phyloP scores from a whole-genome alignment of 2,113 vertebrate species.

The Morphnarchus princeps region DNA sequence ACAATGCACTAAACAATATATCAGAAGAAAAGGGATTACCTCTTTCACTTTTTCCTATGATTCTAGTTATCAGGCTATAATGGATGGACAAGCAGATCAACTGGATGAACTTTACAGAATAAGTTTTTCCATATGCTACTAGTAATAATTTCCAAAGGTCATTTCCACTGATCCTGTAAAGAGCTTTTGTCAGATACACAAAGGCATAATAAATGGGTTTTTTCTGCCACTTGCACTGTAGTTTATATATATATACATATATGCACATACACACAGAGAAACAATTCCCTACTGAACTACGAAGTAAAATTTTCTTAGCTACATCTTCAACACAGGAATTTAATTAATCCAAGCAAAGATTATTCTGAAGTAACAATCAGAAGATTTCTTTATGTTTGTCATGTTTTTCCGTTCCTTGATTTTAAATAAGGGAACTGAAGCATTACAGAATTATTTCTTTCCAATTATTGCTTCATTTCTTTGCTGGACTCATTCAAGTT shows the following conservation, averaged over 20 bases:
- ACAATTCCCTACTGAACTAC: background rate
- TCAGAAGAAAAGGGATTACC: accelerated
- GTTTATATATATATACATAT: background rate
- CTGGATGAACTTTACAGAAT: background rate
- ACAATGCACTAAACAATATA: background rate
- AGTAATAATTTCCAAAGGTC: background rate
- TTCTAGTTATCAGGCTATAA: background rate
- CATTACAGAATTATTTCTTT: background rate
- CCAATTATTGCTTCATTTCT: background rate
- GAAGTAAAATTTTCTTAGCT: background rate
- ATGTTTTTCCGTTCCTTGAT: background rate
- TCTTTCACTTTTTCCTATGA: background rate
- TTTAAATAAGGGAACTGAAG: background rate
- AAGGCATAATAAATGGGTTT: accelerated
- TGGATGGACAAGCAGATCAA: background rate
- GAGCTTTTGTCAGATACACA: background rate
- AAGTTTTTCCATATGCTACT: background rate
- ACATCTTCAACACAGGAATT: background rate
- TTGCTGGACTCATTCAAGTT: background rate
- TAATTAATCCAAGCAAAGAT: background rate
- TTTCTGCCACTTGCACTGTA: background rate
- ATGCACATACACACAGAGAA: background rate
- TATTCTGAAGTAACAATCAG: background rate
- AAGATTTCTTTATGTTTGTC: background rate
- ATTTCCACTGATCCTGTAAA: background rate